phyloP scores from a whole-genome alignment of 2,888 invertebrate genomes.

The Eretmocerus hayati region DNA sequence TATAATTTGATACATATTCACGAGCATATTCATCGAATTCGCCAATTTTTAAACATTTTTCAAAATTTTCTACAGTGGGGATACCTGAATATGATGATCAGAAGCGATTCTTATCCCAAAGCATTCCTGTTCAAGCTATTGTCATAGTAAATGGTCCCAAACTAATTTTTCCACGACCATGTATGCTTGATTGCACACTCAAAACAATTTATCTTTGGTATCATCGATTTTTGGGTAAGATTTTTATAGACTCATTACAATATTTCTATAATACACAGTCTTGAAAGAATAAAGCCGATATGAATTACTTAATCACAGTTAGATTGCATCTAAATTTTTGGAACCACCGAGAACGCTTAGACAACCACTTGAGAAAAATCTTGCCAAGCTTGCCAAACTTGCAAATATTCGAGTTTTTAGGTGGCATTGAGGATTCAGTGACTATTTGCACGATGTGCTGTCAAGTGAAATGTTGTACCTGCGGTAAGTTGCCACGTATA shows the following conservation, averaged over 20 bases:
- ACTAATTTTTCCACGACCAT: conserved; percentile 4
- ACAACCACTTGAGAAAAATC: conserved; percentile 11
- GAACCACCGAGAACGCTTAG: conserved; percentile 9
- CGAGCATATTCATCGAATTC: no score
- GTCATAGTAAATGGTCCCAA: conserved; percentile 2
- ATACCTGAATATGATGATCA: conserved; percentile 10
- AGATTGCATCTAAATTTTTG: conserved; percentile 6
- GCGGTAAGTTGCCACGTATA: neutral
- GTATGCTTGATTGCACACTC: conserved; percentile 12
- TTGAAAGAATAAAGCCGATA: no score
- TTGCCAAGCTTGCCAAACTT: conserved; percentile 10
- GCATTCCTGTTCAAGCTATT: conserved; percentile 9
- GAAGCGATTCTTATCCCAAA: conserved; percentile 6
- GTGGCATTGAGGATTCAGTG: conserved; percentile 2
- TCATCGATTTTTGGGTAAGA: conserved; percentile 8
- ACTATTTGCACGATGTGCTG: conserved; percentile 14
- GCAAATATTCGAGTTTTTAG: conserved; percentile 6
- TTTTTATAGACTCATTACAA: no score
- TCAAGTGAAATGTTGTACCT: conserved; percentile 8
- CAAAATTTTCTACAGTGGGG: conserved; percentile 4
- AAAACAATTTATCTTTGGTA: conserved; percentile 10
- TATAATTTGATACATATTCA: no score
- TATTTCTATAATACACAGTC: no score
- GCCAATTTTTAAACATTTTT: no score
- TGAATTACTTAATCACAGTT: neutral